phyloP scores from a whole-genome alignment of 2,797 vertebrate genomes.

The Acipenser transmontanus region DNA sequence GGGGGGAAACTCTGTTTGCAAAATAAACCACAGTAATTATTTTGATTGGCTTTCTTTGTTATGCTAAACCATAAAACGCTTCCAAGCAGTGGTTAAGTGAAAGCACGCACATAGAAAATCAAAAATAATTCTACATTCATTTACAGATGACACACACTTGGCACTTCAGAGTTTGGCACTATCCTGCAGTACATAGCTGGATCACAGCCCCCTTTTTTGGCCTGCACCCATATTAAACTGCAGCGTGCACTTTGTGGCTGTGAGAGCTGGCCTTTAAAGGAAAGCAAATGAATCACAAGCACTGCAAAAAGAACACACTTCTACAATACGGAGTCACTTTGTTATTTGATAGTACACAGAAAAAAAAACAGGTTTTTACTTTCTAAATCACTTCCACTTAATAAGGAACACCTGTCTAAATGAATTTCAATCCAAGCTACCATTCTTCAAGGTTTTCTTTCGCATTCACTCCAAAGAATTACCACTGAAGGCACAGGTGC shows the following conservation, averaged over 20 bases:
- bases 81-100: slow-evolving; percentile 51
- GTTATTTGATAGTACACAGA: no score
- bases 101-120: slow-evolving; percentile 49
- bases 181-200: slow-evolving; percentile 39
- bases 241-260: slow-evolving; percentile 39
- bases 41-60: slow-evolving; percentile 51
- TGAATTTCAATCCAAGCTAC: no score
- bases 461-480: no score
- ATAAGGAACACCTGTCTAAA: no score
- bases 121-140: slow-evolving; percentile 61
- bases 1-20: no score
- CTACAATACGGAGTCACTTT: no score
- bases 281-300: no score
- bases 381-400: no score
- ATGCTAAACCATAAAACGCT: slow-evolving; percentile 54
- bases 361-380: no score
- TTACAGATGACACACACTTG: slow-evolving; percentile 52
- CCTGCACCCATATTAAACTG: slow-evolving; percentile 40
- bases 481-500: no score
- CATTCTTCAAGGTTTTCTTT: no score
- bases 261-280: slow-evolving; percentile 42
- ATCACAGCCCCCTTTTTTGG: slow-evolving; percentile 44
- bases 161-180: slow-evolving; percentile 34
- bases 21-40: slow-evolving; percentile 59
- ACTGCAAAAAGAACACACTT: no score